Evolutionary conservation across 2,797 vertebrate genomes (phyloP).

Genomic region (Cryptoblepharus egeriae): DNA sequence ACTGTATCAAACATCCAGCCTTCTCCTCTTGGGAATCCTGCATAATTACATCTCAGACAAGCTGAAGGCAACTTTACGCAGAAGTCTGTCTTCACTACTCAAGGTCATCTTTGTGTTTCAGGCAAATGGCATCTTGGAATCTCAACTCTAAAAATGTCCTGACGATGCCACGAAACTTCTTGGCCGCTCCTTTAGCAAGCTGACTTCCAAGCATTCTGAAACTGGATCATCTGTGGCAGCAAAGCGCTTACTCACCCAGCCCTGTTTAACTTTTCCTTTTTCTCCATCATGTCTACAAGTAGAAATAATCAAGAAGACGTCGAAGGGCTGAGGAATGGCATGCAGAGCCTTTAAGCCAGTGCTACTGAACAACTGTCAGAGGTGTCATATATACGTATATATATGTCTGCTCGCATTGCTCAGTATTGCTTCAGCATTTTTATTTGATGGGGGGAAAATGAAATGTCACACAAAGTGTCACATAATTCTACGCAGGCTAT

Average conservation of each 20-base stretch:
- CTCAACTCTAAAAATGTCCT: conserved; percentile 36
- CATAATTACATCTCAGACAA: conserved; percentile 9
- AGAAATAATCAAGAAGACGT: conserved; percentile 19
- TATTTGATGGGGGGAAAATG: not conserved
- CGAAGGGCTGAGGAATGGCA: conserved; percentile 2
- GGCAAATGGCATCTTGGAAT: conserved; percentile 32
- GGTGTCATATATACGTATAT: conserved; percentile 20
- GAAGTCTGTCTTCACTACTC: not conserved
- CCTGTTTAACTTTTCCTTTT: not conserved
- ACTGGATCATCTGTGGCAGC: conserved; percentile 32
- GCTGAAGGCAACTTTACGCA: not conserved
- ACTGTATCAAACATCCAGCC: not conserved
- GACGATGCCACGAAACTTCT: conserved; percentile 17
- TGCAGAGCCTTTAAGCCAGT: not conserved
- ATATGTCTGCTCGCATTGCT: not conserved
- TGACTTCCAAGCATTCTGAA: conserved; percentile 38
- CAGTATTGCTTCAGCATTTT: not conserved
- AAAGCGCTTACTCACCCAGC: not conserved
- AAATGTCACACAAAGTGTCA: not conserved
- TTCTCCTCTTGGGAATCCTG: conserved; percentile 11
- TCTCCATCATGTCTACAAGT: not conserved
- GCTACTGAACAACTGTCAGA: conserved; percentile 34
- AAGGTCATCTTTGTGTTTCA: conserved; percentile 41
- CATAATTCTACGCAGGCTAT: not conserved
- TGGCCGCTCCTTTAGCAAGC: conserved; percentile 28